These are phyloP conservation scores for Morus bassanus DNA, from an alignment of 2,797 vertebrate genomes.

Conservation along the genomic window DNA sequence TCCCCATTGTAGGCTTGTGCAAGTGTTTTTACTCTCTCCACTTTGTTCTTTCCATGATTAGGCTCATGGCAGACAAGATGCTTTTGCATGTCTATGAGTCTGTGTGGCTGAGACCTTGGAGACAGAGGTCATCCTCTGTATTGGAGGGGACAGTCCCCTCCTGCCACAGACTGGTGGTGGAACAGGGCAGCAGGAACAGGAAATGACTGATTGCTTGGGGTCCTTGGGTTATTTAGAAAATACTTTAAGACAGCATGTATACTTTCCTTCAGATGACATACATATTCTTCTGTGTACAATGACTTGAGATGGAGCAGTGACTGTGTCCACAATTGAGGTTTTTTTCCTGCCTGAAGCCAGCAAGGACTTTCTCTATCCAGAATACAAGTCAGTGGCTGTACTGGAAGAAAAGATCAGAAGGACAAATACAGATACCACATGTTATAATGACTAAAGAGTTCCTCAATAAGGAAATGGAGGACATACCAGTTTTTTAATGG, in stretches of 20 bases:
- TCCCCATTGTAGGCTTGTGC: neutral
- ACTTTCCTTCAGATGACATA: neutral
- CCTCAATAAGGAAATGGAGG: neutral
- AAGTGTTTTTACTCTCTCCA: neutral
- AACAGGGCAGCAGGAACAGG: neutral
- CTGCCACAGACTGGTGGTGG: neutral
- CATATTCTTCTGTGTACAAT: neutral
- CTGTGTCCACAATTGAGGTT: neutral
- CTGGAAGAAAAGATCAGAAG: neutral
- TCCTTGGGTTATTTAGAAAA: neutral
- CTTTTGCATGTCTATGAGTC: neutral
- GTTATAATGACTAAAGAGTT: neutral
- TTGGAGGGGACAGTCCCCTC: neutral
- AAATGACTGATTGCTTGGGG: neutral
- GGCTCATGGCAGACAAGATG: neutral
- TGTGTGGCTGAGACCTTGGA: neutral
- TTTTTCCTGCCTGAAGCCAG: neutral
- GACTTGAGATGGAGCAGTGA: neutral
- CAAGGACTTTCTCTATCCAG: neutral
- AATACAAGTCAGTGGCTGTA: neutral
- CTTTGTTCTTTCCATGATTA: neutral
- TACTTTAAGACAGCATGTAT: neutral
- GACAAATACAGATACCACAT: neutral
- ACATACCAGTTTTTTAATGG: neutral
- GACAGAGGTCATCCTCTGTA: neutral